Percentiles rank a stretch among this genome's conserved stretches.
phyloP scores from a whole-genome alignment of 2,888 invertebrate genomes.

The Bellardia pandia region DNA sequence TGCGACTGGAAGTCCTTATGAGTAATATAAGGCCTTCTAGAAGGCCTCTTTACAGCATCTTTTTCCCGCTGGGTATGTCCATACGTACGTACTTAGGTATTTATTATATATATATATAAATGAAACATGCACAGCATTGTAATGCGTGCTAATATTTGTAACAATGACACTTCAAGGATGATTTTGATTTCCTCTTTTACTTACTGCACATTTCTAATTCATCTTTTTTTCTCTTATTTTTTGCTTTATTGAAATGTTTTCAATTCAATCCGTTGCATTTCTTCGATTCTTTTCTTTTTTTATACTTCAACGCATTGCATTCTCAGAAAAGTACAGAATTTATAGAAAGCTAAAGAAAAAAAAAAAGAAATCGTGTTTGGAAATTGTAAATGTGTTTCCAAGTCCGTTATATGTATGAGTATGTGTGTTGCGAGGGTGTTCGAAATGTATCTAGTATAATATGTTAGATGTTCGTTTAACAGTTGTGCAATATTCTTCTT shows the following conservation, averaged over 20 bases:
- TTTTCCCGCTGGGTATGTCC: too few relatives aligned
- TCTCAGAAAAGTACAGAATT: not conserved
- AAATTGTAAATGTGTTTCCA: not conserved
- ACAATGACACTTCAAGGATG: slow-evolving; percentile 54
- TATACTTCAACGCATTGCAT: slow-evolving; percentile 17
- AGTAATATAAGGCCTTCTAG: too few relatives aligned
- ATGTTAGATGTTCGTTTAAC: slow-evolving; percentile 12
- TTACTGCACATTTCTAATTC: slow-evolving; percentile 28
- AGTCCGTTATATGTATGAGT: not conserved
- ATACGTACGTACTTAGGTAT: too few relatives aligned
- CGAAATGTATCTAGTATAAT: slow-evolving; percentile 24
- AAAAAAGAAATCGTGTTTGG: not conserved
- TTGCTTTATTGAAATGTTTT: slow-evolving; percentile 51
- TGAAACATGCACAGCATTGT: not conserved
- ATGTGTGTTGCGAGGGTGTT: not conserved
- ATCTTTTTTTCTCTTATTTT: not conserved
- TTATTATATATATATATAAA: too few relatives aligned
- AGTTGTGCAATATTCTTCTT: slow-evolving; percentile 14
- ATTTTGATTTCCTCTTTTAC: slow-evolving; percentile 34
- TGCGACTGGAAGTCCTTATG: too few relatives aligned
- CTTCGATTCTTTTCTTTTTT: slow-evolving; percentile 22
- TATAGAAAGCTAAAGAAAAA: not conserved
- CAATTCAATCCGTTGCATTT: slow-evolving; percentile 28
- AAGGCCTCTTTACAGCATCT: too few relatives aligned
- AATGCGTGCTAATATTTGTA: slow-evolving; percentile 35